Percentiles rank a stretch among this genome's conserved stretches.
phyloP scores from a whole-genome alignment of 2,888 invertebrate species.

The Labia minor region DNA sequence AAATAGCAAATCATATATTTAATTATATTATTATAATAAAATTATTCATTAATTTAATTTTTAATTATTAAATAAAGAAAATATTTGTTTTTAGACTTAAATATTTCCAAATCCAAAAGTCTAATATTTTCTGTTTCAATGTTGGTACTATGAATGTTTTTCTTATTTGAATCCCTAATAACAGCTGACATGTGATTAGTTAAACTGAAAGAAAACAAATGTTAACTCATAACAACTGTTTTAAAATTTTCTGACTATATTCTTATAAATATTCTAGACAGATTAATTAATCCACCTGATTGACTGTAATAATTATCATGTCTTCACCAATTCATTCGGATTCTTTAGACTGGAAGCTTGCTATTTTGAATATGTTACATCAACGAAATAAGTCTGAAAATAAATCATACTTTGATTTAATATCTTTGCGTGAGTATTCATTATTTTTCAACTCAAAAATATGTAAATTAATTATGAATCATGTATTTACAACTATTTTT shows the following conservation, averaged over 20 bases:
- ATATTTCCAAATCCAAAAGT: too few species aligned
- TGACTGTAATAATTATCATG: not conserved
- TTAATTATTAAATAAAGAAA: too few species aligned
- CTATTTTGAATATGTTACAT: conserved; percentile 39
- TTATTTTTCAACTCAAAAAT: not conserved
- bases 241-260: not conserved
- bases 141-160: not conserved
- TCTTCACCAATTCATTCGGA: not conserved
- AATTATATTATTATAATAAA: too few species aligned
- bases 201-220: not conserved
- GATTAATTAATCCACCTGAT: not conserved
- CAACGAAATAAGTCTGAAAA: conserved; percentile 66
- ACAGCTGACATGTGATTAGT: not conserved
- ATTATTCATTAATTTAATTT: too few species aligned
- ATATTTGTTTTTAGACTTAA: too few species aligned
- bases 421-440: conserved; percentile 62
- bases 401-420: conserved; percentile 64
- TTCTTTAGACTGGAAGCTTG: not conserved
- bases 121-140: too few species aligned
- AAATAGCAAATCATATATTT: too few species aligned
- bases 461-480: not conserved
- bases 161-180: not conserved
- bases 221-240: not conserved
- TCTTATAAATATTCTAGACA: not conserved
- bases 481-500: not conserved